Conservation (phyloP, 2,113 vertebrate species). For the Daubentonia madagascariensis region DNA sequence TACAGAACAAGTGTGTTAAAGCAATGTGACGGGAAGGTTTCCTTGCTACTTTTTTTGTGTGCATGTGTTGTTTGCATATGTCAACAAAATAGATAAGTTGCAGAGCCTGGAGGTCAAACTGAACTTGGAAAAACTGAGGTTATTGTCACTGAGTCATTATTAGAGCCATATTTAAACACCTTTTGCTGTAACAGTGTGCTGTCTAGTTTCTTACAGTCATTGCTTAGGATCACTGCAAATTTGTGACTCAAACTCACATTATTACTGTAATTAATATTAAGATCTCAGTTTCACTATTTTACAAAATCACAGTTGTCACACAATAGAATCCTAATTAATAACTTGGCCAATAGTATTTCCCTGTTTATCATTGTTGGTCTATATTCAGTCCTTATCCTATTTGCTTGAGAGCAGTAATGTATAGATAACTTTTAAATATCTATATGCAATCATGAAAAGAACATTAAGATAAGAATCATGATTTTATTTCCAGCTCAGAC, state of each 20-base stretch:
- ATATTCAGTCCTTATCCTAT: background rate
- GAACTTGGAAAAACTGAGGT: background rate
- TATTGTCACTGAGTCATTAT: background rate
- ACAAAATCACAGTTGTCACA: background rate
- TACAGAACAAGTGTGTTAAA: background rate
- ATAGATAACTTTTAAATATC: background rate
- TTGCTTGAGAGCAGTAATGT: background rate
- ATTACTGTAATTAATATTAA: slow-evolving; percentile 7
- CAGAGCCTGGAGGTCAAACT: background rate
- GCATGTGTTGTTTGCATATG: background rate
- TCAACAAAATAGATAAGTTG: background rate
- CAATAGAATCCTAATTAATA: slow-evolving; percentile 3
- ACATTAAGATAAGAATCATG: background rate
- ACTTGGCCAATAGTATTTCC: background rate
- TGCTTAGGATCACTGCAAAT: background rate
- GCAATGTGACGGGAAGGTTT: background rate
- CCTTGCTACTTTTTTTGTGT: background rate
- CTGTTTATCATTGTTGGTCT: background rate
- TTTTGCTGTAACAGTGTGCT: background rate
- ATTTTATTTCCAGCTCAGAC: background rate
- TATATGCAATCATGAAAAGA: background rate
- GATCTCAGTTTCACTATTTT: background rate
- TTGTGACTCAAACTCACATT: background rate
- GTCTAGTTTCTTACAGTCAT: background rate
- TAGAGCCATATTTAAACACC: background rate